Conservation (phyloP, 2,113 vertebrate genomes). For the Alethe castanea region DNA sequence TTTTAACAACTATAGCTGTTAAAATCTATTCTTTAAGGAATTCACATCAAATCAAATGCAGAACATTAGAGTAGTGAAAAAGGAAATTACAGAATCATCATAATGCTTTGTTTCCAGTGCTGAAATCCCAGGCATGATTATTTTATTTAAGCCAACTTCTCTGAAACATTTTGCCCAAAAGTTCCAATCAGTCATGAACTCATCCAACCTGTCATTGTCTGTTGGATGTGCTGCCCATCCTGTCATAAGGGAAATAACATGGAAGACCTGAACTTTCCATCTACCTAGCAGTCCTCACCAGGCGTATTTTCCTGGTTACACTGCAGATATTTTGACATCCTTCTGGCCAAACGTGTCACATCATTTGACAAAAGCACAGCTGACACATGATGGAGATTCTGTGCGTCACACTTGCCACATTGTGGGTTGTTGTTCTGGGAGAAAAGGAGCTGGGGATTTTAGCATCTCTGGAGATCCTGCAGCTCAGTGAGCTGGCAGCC, state of each 20-base stretch:
- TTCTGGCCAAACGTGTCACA: neutral
- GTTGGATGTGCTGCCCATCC: neutral
- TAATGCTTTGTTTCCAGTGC: neutral
- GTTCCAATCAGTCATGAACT: neutral
- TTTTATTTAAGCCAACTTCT: neutral
- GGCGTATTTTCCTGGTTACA: neutral
- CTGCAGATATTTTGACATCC: neutral
- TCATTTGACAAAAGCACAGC: neutral
- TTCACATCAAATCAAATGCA: neutral
- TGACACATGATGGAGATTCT: accelerated
- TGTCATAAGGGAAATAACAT: neutral
- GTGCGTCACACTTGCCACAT: neutral
- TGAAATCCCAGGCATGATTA: neutral
- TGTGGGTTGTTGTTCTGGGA: neutral
- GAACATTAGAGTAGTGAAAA: neutral
- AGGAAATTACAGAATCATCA: neutral
- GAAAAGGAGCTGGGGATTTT: neutral
- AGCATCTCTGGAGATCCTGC: neutral
- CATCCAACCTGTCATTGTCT: neutral
- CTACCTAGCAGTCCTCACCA: neutral
- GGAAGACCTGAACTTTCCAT: neutral
- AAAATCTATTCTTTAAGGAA: neutral
- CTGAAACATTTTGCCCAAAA: neutral
- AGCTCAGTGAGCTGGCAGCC: accelerated
- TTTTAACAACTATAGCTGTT: neutral